These are phyloP conservation scores for Strigamia transsilvanica DNA, from an alignment of 2,888 invertebrate species.

Conservation along the genomic window DNA sequence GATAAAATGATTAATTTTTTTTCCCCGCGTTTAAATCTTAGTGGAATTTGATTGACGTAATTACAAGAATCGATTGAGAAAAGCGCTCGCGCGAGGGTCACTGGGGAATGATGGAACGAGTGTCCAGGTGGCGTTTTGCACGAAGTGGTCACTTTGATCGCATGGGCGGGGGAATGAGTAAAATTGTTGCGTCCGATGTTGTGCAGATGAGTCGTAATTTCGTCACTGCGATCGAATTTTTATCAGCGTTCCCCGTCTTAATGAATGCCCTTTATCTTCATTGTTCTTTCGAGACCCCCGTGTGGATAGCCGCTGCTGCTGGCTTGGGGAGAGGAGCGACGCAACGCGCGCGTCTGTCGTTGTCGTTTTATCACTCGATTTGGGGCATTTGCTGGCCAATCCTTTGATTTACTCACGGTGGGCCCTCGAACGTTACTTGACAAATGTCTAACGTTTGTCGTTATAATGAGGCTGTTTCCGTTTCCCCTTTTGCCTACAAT, in stretches of 20 bases:
- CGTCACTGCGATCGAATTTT: constrained; percentile 11
- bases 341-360: constrained; percentile 32
- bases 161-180: neutral
- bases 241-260: constrained; percentile 33
- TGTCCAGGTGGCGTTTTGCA: constrained; percentile 41
- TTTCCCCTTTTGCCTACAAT: constrained; percentile 26
- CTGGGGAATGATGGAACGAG: constrained; percentile 29
- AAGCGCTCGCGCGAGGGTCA: neutral
- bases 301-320: neutral
- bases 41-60: neutral
- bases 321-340: neutral
- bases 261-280: constrained; percentile 44
- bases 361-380: constrained; percentile 40
- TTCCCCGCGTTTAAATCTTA: neutral
- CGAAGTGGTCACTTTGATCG: constrained; percentile 5
- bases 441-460: constrained; percentile 17
- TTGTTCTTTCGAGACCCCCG: neutral
- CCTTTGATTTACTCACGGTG: constrained; percentile 34
- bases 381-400: constrained; percentile 28
- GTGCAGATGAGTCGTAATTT: constrained; percentile 39
- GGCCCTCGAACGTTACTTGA: neutral
- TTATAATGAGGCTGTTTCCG: constrained; percentile 44
- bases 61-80: constrained; percentile 12
- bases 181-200: constrained; percentile 37
- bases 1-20: neutral